Evolutionary conservation across 2,888 invertebrate genomes (phyloP), one percentile per base, ranked within the genome.

Genomic region (Ephialtes manifestator): DNA sequence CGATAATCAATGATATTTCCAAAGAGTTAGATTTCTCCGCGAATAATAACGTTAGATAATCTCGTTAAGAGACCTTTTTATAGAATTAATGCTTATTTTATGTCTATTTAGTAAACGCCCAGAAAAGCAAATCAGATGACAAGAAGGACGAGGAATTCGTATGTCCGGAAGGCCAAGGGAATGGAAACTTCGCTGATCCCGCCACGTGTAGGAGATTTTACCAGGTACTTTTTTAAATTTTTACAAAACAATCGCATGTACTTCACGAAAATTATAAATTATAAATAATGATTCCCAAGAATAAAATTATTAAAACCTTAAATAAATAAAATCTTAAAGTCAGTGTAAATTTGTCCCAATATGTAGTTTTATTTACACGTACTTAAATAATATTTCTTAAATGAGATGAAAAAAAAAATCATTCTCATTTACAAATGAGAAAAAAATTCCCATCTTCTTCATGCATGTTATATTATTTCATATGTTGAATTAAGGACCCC

Each of bases 151-250:
- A 94, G 65, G 95, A 96, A 88, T 98, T 96, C 91, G 94, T 95
- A 84, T 98, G 98, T 93, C 98, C 98, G n/a, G 96, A 97, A 93
- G 96, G 96, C 67, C 96, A 96, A 89, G 98, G 97, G 85, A 98
- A 97, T 94, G 98, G 98, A 84, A 98, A 98, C 94, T 98, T 97
- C 92, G 98, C 98, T 24, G 98, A 98, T 95, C 98, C 98, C 13
- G 97, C 96, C 67, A 98, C 97, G 46, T 98, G 98, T 93, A 96
- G 97, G 90, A 95, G 97, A 91, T 98, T 98, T 95, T 98, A 98
- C 95, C 98, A 98, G 96, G 98, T 98, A 95, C 74, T 48, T 58
- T 48, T 8, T n/a, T 46, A n/a, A n/a, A 13, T 31, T 75, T 70
- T 53, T 28, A 8, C 35, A 39, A 39, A 39, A 39, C 31, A 39